Evolutionary conservation across 2,113 vertebrate species (phyloP).

Genomic region (Mionectes macconnelli): DNA sequence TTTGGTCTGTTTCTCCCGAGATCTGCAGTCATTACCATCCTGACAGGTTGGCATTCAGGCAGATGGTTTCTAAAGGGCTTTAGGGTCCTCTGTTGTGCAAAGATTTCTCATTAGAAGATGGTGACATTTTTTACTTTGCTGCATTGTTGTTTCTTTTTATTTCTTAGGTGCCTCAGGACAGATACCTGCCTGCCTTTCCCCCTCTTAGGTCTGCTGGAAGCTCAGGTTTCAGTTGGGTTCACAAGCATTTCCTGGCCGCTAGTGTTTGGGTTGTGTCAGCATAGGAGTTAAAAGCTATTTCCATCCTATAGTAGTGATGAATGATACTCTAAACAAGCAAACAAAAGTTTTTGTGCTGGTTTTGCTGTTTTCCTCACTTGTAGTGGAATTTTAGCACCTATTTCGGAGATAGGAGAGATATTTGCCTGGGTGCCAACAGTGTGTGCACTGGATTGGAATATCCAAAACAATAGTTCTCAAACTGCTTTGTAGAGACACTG

Average conservation of each 20-base stretch:
- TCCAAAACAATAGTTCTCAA: not conserved
- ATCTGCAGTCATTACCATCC: not conserved
- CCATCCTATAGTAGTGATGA: not conserved
- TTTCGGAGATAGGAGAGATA: too few species aligned
- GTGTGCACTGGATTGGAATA: not conserved
- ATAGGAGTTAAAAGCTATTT: not conserved
- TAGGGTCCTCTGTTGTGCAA: not conserved
- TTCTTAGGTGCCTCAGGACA: not conserved
- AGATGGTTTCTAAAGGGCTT: not conserved
- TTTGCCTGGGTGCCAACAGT: not conserved
- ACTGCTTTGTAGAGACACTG: not conserved
- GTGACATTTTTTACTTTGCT: not conserved
- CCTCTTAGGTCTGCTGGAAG: not conserved
- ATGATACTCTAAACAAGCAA: not conserved
- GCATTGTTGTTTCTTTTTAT: not conserved
- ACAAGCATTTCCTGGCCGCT: not conserved
- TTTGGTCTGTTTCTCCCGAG: not conserved
- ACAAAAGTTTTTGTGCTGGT: not conserved
- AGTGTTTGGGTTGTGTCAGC: not conserved
- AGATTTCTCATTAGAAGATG: not conserved
- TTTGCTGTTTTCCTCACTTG: not conserved
- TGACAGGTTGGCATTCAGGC: fast-evolving
- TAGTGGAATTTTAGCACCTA: not conserved
- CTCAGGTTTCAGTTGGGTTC: not conserved
- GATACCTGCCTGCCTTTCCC: not conserved